Conservation (phyloP, 2,888 invertebrate species). For the Hipparchia sbordonii region DNA sequence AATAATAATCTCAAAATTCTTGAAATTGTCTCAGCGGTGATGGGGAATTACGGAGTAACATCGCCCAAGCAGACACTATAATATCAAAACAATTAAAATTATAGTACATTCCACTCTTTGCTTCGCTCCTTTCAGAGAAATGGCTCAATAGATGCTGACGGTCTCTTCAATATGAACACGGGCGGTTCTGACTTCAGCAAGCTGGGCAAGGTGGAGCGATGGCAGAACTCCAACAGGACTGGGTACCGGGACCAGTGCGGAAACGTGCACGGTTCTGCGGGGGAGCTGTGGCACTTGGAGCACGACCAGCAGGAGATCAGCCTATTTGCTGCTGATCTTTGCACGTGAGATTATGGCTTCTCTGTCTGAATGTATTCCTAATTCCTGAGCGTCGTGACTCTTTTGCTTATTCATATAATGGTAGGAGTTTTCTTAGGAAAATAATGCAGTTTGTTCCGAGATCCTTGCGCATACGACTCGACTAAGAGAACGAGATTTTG, state of each 20-base stretch:
- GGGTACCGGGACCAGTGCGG: slow-evolving; percentile 85
- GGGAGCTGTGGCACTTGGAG: slow-evolving; percentile 92
- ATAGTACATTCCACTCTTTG: not conserved
- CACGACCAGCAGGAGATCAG: slow-evolving; percentile 79
- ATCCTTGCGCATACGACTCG: no score
- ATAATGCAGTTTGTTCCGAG: no score
- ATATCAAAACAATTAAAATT: no score
- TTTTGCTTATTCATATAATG: no score
- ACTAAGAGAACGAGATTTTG: no score
- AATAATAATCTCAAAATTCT: no score
- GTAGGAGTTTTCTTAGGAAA: no score
- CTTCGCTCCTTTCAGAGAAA: slow-evolving; percentile 84
- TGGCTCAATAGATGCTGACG: slow-evolving; percentile 87
- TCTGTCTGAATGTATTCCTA: not conserved
- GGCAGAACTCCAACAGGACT: slow-evolving; percentile 85
- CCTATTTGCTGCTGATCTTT: slow-evolving; percentile 90
- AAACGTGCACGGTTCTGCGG: slow-evolving; percentile 87
- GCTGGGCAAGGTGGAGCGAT: slow-evolving; percentile 86
- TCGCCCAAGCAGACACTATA: no score
- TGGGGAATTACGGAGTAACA: no score
- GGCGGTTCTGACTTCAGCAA: slow-evolving; percentile 85
- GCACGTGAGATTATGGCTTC: slow-evolving; percentile 84
- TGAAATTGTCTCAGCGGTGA: no score
- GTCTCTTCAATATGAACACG: slow-evolving; percentile 89
- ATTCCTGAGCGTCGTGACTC: no score